Evolutionary conservation across 2,888 invertebrate genomes (phyloP).

Genomic region (Apotomis betuletana): DNA sequence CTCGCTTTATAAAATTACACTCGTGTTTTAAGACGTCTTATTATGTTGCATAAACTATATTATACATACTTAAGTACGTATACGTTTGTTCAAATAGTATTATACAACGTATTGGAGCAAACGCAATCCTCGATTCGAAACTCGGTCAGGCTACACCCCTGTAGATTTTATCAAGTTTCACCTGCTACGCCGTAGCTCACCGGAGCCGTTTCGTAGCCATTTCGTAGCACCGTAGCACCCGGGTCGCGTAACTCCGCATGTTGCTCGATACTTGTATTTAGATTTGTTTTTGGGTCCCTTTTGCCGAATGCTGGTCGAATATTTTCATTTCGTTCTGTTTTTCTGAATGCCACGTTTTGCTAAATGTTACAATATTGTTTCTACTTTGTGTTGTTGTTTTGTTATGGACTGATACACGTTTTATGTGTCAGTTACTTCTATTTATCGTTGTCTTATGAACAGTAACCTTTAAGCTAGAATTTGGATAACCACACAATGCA

Average conservation of each 20-base stretch:
- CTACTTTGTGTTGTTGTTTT: too few relatives aligned
- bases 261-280: background rate
- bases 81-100: background rate
- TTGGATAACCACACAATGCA: too few relatives aligned
- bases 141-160: conserved; percentile 29
- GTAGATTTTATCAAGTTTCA: conserved; percentile 38
- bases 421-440: too few relatives aligned
- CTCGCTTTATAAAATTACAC: too few relatives aligned
- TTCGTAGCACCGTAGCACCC: conserved; percentile 45
- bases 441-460: too few relatives aligned
- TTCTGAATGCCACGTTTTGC: background rate
- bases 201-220: conserved; percentile 40
- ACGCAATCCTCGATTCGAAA: conserved; percentile 27
- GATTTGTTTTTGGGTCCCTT: background rate
- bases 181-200: conserved; percentile 43
- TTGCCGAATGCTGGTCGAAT: background rate
- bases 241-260: background rate
- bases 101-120: background rate
- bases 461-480: too few relatives aligned
- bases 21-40: too few relatives aligned
- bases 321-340: background rate
- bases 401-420: too few relatives aligned
- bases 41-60: too few relatives aligned
- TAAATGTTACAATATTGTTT: too few relatives aligned
- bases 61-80: too few relatives aligned